Evolutionary conservation across 2,888 invertebrate genomes (phyloP).

Genomic region (Timandra comae): DNA sequence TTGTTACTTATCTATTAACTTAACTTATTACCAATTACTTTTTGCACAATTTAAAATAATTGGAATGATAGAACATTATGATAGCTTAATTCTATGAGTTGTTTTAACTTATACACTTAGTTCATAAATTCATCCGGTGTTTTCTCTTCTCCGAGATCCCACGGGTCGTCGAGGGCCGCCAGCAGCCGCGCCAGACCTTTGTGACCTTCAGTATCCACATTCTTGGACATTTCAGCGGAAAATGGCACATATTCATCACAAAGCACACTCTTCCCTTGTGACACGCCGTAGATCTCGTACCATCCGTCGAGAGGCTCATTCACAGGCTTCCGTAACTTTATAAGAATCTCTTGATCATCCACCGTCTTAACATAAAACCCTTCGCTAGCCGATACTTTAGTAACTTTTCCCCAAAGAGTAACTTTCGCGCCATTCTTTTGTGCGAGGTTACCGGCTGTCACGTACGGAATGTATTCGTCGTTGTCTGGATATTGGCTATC

Average conservation of each 20-base stretch:
- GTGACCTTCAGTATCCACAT: conserved; percentile 63
- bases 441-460: conserved; percentile 60
- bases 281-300: conserved; percentile 66
- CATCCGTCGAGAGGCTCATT: conserved; percentile 65
- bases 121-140: too few relatives aligned
- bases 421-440: conserved; percentile 69
- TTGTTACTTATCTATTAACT: too few relatives aligned
- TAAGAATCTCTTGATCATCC: conserved; percentile 65
- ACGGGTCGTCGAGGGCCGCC: conserved; percentile 63
- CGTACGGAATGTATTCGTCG: conserved; percentile 67
- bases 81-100: too few relatives aligned
- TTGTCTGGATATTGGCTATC: conserved; percentile 68
- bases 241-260: conserved; percentile 67
- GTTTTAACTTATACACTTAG: too few relatives aligned
- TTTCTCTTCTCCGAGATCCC: conserved; percentile 61
- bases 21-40: too few relatives aligned
- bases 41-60: too few relatives aligned
- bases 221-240: conserved; percentile 51
- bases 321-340: conserved; percentile 53
- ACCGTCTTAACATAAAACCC: conserved; percentile 66
- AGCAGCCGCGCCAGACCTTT: conserved; percentile 57
- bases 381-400: conserved; percentile 60
- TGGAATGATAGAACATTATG: too few relatives aligned
- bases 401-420: conserved; percentile 65
- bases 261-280: conserved; percentile 61